A percentile compares a stretch with the other conserved stretches of the same genome.
phyloP scores from a whole-genome alignment of 2,888 invertebrate species.

The Isoperla grammatica region DNA sequence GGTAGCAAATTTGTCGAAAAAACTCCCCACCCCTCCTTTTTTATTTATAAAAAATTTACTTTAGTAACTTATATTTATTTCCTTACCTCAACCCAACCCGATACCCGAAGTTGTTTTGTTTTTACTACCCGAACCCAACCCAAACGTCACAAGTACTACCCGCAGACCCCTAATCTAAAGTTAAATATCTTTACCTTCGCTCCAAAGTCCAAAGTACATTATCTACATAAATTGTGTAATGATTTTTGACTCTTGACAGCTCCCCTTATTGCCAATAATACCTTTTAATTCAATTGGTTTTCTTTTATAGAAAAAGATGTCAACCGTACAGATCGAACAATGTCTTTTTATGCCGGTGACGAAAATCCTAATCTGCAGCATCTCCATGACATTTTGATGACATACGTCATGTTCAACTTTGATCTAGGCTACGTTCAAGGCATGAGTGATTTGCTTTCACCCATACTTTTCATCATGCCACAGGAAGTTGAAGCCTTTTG shows the following conservation, averaged over 20 bases:
- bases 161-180: no score
- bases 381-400: slow-evolving; percentile 91
- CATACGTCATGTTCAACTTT: slow-evolving; percentile 98
- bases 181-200: no score
- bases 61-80: no score
- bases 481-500: slow-evolving; percentile 97
- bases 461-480: slow-evolving; percentile 79
- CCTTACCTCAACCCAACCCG: no score
- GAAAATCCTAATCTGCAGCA: slow-evolving; percentile 81
- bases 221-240: no score
- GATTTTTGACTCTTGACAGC: neutral
- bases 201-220: no score
- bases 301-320: slow-evolving; percentile 83
- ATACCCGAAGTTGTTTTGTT: no score
- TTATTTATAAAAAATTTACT: no score
- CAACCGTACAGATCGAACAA: slow-evolving; percentile 86
- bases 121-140: no score
- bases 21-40: no score
- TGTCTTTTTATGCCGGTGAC: slow-evolving; percentile 89
- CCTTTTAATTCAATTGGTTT: neutral
- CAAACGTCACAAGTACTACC: no score
- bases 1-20: no score
- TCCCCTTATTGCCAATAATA: neutral
- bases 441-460: slow-evolving; percentile 96
- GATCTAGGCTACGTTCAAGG: slow-evolving; percentile 95